Conservation (phyloP, 2,888 invertebrate genomes). For the Neoitamus cyanurus region DNA sequence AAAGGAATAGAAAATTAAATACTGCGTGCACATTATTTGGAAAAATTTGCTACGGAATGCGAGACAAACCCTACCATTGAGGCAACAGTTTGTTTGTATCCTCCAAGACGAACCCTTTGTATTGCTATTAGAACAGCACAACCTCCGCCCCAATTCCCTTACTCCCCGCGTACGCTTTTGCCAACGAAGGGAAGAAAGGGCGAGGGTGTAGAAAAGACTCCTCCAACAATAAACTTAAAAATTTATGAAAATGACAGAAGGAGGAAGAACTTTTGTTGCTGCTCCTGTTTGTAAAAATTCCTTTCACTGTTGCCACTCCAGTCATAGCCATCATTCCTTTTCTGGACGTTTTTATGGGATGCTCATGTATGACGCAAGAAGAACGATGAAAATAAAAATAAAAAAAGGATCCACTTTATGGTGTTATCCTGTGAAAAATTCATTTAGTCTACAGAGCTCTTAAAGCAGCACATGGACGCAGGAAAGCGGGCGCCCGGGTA, state of each 20-base stretch:
- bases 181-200: not conserved
- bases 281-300: slow-evolving; percentile 40
- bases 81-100: slow-evolving; percentile 32
- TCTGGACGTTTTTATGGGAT: slow-evolving; percentile 44
- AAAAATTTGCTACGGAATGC: not conserved
- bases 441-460: slow-evolving; percentile 32
- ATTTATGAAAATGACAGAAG: slow-evolving; percentile 47
- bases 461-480: slow-evolving; percentile 5
- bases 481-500: not conserved
- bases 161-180: not conserved
- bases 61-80: not conserved
- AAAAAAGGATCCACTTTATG: slow-evolving; percentile 46
- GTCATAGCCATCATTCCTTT: slow-evolving; percentile 45
- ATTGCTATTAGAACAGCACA: not conserved
- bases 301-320: slow-evolving; percentile 45
- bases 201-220: slow-evolving; percentile 41
- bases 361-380: slow-evolving; percentile 43
- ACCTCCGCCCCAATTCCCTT: not conserved
- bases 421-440: slow-evolving; percentile 46
- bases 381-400: slow-evolving; percentile 41
- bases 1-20: not conserved
- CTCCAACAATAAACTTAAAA: slow-evolving; percentile 46
- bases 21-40: not conserved
- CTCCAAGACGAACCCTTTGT: not conserved
- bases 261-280: slow-evolving; percentile 40